Percentiles rank a stretch among this genome's conserved stretches.
Conservation (phyloP, 2,797 vertebrate species). For the Smutsia gigantea region DNA sequence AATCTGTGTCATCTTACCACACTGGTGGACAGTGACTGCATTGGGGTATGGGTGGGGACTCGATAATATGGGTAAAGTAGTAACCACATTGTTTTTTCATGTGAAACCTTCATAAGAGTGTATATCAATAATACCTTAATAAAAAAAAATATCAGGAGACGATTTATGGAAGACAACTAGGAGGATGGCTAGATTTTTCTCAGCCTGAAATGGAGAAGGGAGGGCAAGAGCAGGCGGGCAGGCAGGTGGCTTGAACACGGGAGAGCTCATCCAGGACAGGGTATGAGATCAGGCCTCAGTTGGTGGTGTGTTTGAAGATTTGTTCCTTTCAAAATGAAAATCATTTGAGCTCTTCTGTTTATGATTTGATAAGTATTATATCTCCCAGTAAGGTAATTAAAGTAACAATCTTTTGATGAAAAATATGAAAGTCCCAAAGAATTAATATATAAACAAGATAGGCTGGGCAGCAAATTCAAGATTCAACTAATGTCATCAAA, state of each 20-base stretch:
- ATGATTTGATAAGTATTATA: background rate
- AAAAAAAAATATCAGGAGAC: background rate
- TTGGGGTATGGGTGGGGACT: too few relatives aligned
- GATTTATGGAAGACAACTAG: background rate
- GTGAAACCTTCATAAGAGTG: too few relatives aligned
- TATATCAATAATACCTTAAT: background rate
- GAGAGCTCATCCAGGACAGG: too few relatives aligned
- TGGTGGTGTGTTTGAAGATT: background rate
- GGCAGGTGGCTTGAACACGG: background rate
- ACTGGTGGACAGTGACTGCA: too few relatives aligned
- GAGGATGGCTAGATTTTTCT: background rate
- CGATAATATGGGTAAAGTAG: too few relatives aligned
- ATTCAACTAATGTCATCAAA: background rate
- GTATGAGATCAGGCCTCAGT: background rate
- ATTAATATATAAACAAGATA: background rate
- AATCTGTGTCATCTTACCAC: too few relatives aligned
- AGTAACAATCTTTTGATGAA: constrained; percentile 31
- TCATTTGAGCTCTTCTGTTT: background rate
- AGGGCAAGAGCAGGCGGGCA: background rate
- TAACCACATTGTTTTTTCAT: too few relatives aligned
- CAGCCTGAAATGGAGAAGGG: background rate
- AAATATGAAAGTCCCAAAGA: background rate
- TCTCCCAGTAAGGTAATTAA: background rate
- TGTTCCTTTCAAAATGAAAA: constrained; percentile 16
- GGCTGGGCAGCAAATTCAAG: background rate